Percentiles rank a stretch among this genome's conserved stretches.
Evolutionary conservation across 2,797 vertebrate species (phyloP).

Genomic region (Sebastes vulpes): DNA sequence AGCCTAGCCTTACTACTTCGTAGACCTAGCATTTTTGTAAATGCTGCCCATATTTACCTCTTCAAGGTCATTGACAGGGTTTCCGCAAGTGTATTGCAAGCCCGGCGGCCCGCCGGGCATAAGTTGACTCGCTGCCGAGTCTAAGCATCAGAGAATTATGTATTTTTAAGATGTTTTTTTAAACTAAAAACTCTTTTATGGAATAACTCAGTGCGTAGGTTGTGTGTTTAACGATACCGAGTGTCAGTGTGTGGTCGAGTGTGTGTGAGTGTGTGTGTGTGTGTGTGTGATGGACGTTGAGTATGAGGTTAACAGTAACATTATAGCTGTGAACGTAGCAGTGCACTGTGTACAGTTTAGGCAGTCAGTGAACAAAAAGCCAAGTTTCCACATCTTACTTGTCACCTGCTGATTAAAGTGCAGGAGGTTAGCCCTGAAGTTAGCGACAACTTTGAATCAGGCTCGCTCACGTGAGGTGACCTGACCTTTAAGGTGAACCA

Average conservation of each 20-base stretch:
- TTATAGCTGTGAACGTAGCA: neutral
- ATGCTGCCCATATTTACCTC: slow-evolving; percentile 1
- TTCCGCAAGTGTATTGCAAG: neutral
- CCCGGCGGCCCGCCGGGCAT: neutral
- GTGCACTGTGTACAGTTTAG: neutral
- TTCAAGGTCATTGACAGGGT: slow-evolving; percentile 2
- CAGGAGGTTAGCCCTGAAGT: neutral
- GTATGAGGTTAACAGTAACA: neutral
- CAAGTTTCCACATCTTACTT: neutral
- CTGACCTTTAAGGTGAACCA: neutral
- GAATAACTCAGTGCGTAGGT: neutral
- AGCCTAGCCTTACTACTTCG: neutral
- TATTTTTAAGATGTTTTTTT: neutral
- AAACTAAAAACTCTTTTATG: neutral
- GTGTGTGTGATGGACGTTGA: neutral
- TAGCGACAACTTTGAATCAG: neutral
- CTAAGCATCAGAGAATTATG: neutral
- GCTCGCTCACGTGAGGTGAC: neutral
- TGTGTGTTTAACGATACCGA: neutral
- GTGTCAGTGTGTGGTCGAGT: neutral
- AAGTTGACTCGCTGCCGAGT: neutral
- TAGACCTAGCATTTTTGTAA: slow-evolving; percentile 13
- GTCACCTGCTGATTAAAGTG: neutral
- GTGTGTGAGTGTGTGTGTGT: neutral
- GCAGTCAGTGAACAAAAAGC: neutral